Evolutionary conservation across 2,113 vertebrate species (phyloP), one percentile per base, ranked within the genome.

Genomic region (Gallinago undulata): DNA sequence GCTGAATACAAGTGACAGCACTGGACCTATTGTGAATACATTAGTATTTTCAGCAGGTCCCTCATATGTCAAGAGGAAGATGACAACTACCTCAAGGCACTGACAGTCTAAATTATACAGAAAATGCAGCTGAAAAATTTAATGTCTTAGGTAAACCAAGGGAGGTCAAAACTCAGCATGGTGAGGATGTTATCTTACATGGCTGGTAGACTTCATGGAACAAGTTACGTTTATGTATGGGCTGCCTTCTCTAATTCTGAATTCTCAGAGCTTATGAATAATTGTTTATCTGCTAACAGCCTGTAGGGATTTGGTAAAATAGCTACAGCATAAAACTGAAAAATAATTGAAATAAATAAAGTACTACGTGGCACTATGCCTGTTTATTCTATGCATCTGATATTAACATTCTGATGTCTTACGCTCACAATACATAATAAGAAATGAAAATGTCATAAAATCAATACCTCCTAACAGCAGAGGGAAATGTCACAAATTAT

Each of bases 401-500:
- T 94, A 95, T 97, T 96, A 97, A 90, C 92, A 95, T 97, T 95
- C 80, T 30, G 93, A 72, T 94, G 90, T 85, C 76, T 96, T 69
- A 43, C 25, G n/a, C 91, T 92, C 35, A 2, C 94, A 95, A 94
- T 88, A 92, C 93, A 94, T 89, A 96, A 88, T 92, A 96, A 94
- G 93, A 87, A 94, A 96, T 9, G 31, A 94, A 97, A 94, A 94
- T 96, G 95, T 96, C 94, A 96, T 93, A 97, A 96, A 97, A 97
- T 97, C 96, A 96, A 97, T 97, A 93, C 73, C 57, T 94, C 93
- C 90, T 92, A 97, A 94, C 90, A 94, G 95, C 93, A 96, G 85
- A 96, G 95, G 89, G 80, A 97, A 96, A 96, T 97, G 96, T 96
- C 95, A 94, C 95, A 96, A 97, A 97, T 97, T 97, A 97, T 95